Conservation (phyloP, 1,140 invertebrate genomes). For the Lineus longissimus region DNA sequence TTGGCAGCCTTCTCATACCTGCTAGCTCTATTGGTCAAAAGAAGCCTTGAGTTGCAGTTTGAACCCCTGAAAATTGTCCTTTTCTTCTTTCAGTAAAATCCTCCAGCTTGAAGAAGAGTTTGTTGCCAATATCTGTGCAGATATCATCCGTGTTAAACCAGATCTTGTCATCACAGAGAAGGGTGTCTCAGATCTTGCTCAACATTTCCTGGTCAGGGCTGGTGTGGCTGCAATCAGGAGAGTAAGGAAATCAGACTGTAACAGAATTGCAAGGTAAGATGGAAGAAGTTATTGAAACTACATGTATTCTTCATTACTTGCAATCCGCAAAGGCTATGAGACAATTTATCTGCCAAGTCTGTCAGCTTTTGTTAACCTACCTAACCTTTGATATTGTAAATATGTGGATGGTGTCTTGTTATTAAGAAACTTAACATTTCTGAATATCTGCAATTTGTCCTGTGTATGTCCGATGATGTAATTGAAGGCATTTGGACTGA, state of each 20-base stretch:
- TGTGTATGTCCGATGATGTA: neutral
- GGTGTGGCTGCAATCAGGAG: slow-evolving; percentile 90
- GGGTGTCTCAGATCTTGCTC: slow-evolving; percentile 76
- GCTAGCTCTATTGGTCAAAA: too few relatives aligned
- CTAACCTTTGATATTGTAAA: too few relatives aligned
- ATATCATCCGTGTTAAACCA: slow-evolving; percentile 92
- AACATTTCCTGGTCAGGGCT: slow-evolving; percentile 66
- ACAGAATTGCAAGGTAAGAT: slow-evolving; percentile 74
- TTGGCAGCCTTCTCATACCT: too few relatives aligned
- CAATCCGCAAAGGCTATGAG: too few relatives aligned
- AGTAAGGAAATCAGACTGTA: slow-evolving; percentile 94
- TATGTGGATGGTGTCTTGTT: too few relatives aligned
- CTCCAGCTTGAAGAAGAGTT: slow-evolving; percentile 85
- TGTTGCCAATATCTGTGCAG: slow-evolving; percentile 86
- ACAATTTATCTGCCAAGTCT: too few relatives aligned
- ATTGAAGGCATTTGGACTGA: neutral
- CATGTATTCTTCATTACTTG: neutral
- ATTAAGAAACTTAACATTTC: too few relatives aligned
- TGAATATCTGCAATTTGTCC: too few relatives aligned
- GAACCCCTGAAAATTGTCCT: too few relatives aligned
- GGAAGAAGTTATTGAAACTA: too few relatives aligned
- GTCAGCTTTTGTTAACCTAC: too few relatives aligned
- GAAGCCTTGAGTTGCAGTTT: too few relatives aligned
- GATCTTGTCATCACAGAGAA: slow-evolving; percentile 98
- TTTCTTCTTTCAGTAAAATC: slow-evolving; percentile 37